Conservation (phyloP, 2,113 vertebrate species). For the Poeciliopsis occidentalis region DNA sequence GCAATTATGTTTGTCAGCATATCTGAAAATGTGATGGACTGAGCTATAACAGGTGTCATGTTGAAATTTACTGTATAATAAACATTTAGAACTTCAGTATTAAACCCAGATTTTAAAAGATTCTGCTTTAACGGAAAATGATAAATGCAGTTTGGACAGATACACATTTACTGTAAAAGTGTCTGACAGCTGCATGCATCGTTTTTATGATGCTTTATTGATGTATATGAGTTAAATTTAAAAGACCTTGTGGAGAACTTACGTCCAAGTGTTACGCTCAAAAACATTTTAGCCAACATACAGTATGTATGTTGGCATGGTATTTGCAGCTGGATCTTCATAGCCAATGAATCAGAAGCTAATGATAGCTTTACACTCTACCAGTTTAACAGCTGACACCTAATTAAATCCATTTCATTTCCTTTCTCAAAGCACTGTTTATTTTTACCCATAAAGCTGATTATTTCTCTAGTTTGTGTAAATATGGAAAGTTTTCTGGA, state of each 20-base stretch:
- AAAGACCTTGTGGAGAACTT: background rate
- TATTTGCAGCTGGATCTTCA: conserved; percentile 25
- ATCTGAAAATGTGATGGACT: too few species aligned
- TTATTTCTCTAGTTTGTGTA: conserved; percentile 38
- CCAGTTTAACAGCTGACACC: conserved; percentile 40
- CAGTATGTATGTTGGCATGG: too few species aligned
- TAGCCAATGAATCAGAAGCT: background rate
- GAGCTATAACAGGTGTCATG: too few species aligned
- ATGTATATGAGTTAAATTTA: background rate
- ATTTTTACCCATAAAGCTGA: conserved; percentile 41
- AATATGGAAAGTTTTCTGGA: conserved; percentile 33
- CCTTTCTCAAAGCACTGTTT: conserved; percentile 12
- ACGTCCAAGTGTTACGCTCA: background rate
- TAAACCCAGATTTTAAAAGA: too few species aligned
- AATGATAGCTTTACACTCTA: conserved; percentile 14
- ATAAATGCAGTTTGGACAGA: too few species aligned
- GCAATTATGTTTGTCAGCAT: too few species aligned
- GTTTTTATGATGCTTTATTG: background rate
- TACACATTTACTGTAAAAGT: too few species aligned
- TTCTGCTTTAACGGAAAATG: too few species aligned
- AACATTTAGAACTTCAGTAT: too few species aligned
- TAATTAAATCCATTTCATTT: conserved; percentile 51
- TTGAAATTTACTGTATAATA: too few species aligned
- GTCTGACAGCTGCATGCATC: too few species aligned
- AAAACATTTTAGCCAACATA: too few species aligned